phyloP scores from a whole-genome alignment of 2,888 invertebrate genomes.

The Parnassius apollo region DNA sequence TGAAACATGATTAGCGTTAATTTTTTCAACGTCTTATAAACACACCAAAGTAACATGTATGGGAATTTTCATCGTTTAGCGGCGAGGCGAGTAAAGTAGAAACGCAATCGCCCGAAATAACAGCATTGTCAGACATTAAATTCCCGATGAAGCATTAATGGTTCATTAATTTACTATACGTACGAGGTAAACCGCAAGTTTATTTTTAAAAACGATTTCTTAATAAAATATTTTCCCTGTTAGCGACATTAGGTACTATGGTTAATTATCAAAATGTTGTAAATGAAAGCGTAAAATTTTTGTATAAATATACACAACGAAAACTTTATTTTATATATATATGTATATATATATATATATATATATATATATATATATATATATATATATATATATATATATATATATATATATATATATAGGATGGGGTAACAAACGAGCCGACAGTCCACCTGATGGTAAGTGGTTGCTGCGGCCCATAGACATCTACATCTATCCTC shows the following conservation, averaged over 20 bases:
- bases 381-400: too few relatives aligned
- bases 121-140: constrained; percentile 6
- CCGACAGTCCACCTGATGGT: too few relatives aligned
- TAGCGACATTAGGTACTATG: constrained; percentile 1
- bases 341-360: too few relatives aligned
- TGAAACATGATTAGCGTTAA: constrained; percentile 7
- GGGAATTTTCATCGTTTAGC: constrained; percentile 14
- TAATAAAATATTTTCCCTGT: constrained; percentile 2
- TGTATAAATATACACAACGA: neutral
- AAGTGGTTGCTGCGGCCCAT: too few relatives aligned
- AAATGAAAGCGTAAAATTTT: neutral
- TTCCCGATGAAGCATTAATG: constrained; percentile 21
- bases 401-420: too few relatives aligned
- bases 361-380: too few relatives aligned
- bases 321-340: too few relatives aligned
- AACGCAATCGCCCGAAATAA: constrained; percentile 33
- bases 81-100: constrained; percentile 26
- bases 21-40: constrained; percentile 29
- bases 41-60: constrained; percentile 19
- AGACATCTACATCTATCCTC: too few relatives aligned
- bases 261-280: neutral
- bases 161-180: constrained; percentile 11
- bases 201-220: neutral
- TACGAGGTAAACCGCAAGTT: constrained; percentile 3
- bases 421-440: too few relatives aligned